Percentiles rank a stretch among this genome's conserved stretches.
phyloP scores from a whole-genome alignment of 1,140 invertebrate genomes.

The Aporrectodea caliginosa region DNA sequence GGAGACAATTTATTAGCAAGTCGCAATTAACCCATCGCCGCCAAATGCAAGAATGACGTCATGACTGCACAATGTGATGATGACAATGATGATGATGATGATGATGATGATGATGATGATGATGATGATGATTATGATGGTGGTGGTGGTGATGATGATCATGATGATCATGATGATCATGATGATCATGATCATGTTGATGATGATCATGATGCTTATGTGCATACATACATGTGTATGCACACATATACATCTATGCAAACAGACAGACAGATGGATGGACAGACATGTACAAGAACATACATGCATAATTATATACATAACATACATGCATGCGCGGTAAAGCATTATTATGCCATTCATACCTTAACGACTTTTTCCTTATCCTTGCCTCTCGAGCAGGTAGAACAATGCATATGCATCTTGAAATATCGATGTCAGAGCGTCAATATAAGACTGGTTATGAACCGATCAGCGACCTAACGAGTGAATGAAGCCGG shows the following conservation, averaged over 20 bases:
- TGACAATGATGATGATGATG: too few species aligned
- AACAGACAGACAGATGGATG: background rate
- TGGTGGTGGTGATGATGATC: too few species aligned
- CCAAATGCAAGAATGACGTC: background rate
- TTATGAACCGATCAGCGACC: too few species aligned
- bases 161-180: too few species aligned
- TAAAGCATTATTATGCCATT: background rate
- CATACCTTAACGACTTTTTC: background rate
- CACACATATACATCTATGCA: background rate
- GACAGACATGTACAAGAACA: background rate
- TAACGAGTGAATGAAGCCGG: too few species aligned
- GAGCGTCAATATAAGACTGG: background rate
- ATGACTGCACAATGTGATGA: background rate
- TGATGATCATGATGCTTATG: background rate
- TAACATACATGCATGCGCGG: too few species aligned
- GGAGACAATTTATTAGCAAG: too few species aligned
- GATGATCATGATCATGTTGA: background rate
- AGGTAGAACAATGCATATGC: background rate
- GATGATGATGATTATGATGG: background rate
- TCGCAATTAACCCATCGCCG: too few species aligned
- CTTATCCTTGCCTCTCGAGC: background rate
- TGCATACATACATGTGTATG: background rate
- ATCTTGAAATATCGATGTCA: background rate
- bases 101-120: too few species aligned
- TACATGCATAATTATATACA: background rate